Base-by-base conservation (phyloP, 2,113 vertebrate species). In the Amphilophus citrinellus region DNA sequence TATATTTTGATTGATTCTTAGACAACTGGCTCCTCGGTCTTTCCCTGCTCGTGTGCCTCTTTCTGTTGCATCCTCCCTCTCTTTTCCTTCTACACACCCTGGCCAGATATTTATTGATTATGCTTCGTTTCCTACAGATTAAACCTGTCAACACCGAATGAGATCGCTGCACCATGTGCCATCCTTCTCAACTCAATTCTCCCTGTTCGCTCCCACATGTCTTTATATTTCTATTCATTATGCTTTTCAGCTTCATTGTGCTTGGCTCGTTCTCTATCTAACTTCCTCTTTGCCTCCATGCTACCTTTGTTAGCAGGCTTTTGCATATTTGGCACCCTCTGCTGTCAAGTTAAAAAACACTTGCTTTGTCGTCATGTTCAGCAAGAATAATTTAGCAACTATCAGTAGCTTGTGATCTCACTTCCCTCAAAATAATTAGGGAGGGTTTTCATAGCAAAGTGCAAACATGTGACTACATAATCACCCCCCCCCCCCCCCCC, bases 311-410 rank as follows among this genome's bases (percentile, higher is more conserved):
- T 20, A 18, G 82, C n/a, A 27, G 58, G 39, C 44, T 65, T 73
- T 63, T 53, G 32, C n/a, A 57, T 75, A 84, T 91, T 76, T 93
- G 61, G 89, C 90, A 87, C 90, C 91, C 89, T 83, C 90, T 92
- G 87, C 86, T 94, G 93, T 79, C 83, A 66, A 66, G 18, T 73
- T 86, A 42, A 20, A 47, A 79, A n/a, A 37, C 24, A 18, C 44
- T 77, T 73, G 17, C 18, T 73, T 56, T 73, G 27, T n/a, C 17
- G 27, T 73, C 44, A 13, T n/a, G 20, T 57, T 56, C 18, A n/a
- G 18, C 18, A 68, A 50, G 13, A 50, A 60, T 76, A 61, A 50
- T 78, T 77, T 27, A 32, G 53, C 35, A 73, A 32, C 71, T 5
- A 22, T 76, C 17, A 22, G 39, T 63, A 86, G 18, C 50, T 14